Evolutionary conservation across 2,797 vertebrate genomes (phyloP), one percentile per base, ranked within the genome.

Genomic region (Furcifer pardalis): DNA sequence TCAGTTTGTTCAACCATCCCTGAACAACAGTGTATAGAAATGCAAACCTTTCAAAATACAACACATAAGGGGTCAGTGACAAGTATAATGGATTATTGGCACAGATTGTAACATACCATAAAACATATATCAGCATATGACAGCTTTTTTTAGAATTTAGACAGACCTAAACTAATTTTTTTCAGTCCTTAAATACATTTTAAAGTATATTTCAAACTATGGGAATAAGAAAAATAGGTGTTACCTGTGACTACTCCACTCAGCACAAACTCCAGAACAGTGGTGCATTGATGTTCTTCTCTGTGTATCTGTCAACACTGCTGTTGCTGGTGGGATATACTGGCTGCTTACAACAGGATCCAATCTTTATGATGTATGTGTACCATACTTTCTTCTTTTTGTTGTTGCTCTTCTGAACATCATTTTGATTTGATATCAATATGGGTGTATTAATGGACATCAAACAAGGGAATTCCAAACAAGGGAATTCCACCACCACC

Each of bases 41-140:
- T 63, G 56, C 40, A 46, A 73, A 37, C 56, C 52, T 62, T n/a
- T 73, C 56, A 42, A 46, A 62, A 73, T 74, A 37, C 69, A 82
- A 62, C 44, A 63, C 63, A 63, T 7, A 74, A 73, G 62, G 69
- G 30, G 56, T 82, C 68, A 81, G 30, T 62, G 56, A 30, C 60
- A 27, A 81, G 30, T 19, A 62, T 62, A 46, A 73, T 82, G n/a
- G 56, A 82, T 82, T 72, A 27, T 12, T 27, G 32, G 37, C 27
- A 44, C 37, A 12, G 49, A 72, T 32, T 74, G 40, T 63, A 46
- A 40, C 44, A 8, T 62, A 62, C 35, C 66, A 81, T 74, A 62
- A 82, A 46, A 46, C 69, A 82, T 73, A 25, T 42, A 73, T 73
- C 71, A 82, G 81, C 52, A 82, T 32, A 32, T 44, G 72, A 71